Conservation (phyloP, 2,113 vertebrate species). For the Pao palembangensis region DNA sequence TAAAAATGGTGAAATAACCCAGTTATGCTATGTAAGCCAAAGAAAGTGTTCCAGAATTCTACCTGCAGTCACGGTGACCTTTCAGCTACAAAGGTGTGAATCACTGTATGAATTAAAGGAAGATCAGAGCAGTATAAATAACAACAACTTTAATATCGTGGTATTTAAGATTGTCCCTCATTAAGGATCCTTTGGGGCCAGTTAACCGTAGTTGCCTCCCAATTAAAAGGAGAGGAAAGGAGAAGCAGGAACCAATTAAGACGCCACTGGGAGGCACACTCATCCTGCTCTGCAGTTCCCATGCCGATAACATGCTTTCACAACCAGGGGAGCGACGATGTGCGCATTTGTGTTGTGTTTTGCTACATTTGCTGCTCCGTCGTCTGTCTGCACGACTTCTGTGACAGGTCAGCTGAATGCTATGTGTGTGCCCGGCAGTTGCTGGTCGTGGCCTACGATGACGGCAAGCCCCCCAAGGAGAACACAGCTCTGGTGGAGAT, state of each 20-base stretch:
- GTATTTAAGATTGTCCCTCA: constrained; percentile 31
- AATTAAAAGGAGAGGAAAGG: constrained; percentile 44
- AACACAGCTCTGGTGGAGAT: constrained; percentile 86
- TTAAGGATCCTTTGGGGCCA: constrained; percentile 38
- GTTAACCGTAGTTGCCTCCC: constrained; percentile 39
- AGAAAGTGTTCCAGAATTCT: too few species aligned
- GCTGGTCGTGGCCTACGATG: constrained; percentile 89
- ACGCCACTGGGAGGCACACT: constrained; percentile 23
- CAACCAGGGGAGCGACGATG: not conserved
- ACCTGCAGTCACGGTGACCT: too few species aligned
- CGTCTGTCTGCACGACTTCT: not conserved
- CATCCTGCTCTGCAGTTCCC: constrained; percentile 12
- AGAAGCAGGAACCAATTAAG: constrained; percentile 20
- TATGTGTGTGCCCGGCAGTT: constrained; percentile 70
- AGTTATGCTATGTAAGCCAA: too few species aligned
- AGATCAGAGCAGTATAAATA: constrained; percentile 1
- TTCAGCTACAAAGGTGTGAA: too few species aligned
- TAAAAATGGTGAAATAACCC: too few species aligned
- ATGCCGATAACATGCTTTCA: constrained; percentile 30
- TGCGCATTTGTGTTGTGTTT: constrained; percentile 4
- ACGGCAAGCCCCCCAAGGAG: constrained; percentile 87
- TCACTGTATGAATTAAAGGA: not conserved
- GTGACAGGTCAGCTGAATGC: not conserved
- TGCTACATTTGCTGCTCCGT: constrained; percentile 3
- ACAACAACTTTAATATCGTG: constrained; percentile 8